Percentiles rank a stretch among this genome's conserved stretches.
Conservation (phyloP, 2,888 invertebrate genomes). For the Nysson spinosus region DNA sequence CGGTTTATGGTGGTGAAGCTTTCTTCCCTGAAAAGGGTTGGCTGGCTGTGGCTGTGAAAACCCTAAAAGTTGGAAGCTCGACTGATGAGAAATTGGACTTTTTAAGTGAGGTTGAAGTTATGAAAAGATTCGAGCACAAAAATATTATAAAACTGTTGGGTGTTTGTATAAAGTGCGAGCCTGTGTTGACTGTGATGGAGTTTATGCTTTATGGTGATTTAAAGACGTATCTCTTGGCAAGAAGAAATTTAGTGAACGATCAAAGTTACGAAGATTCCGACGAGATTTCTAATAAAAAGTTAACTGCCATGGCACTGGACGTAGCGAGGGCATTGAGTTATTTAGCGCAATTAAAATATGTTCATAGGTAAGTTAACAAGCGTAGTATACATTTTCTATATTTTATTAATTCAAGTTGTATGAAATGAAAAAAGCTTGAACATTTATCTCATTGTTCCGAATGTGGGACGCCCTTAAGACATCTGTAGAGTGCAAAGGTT, state of each 20-base stretch:
- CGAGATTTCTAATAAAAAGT: slow-evolving; percentile 87
- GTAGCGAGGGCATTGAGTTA: slow-evolving; percentile 91
- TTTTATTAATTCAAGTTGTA: no score
- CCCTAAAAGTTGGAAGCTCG: slow-evolving; percentile 88
- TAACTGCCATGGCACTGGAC: slow-evolving; percentile 93
- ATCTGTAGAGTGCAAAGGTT: no score
- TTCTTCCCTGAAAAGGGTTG: slow-evolving; percentile 85
- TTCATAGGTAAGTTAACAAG: slow-evolving; percentile 83
- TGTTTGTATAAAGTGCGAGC: slow-evolving; percentile 91
- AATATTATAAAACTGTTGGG: slow-evolving; percentile 92
- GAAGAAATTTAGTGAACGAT: slow-evolving; percentile 88
- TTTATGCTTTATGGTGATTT: slow-evolving; percentile 96
- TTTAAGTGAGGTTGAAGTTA: slow-evolving; percentile 93
- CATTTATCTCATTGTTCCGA: no score
- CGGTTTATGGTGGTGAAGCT: slow-evolving; percentile 94
- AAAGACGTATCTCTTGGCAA: slow-evolving; percentile 91
- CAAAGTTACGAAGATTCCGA: slow-evolving; percentile 83
- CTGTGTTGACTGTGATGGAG: slow-evolving; percentile 95
- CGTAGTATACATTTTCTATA: no score
- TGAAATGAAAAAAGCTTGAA: no score
- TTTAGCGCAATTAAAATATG: slow-evolving; percentile 89
- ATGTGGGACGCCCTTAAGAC: no score
- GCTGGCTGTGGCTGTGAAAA: slow-evolving; percentile 93
- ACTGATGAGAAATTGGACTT: slow-evolving; percentile 94
- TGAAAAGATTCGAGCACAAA: slow-evolving; percentile 94